These are phyloP conservation scores for Melanostoma mellinum DNA, from an alignment of 2,888 invertebrate species.

Conservation along the genomic window DNA sequence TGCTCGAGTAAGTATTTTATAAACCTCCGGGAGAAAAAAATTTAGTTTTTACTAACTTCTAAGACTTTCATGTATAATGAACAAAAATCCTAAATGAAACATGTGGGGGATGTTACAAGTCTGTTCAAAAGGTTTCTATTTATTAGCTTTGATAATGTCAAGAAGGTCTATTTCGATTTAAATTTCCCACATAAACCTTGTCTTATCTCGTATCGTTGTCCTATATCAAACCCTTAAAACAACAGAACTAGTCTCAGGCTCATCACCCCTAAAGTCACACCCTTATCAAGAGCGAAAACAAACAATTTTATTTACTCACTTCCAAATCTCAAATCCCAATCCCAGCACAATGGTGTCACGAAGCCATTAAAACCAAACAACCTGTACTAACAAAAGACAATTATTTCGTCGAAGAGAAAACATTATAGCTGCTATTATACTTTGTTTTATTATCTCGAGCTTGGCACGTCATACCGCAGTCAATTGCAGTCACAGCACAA, in stretches of 20 bases:
- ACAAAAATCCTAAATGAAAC: no score
- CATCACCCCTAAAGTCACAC: conserved; percentile 18
- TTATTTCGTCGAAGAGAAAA: conserved; percentile 48
- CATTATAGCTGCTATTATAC: conserved; percentile 31
- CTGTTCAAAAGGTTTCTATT: no score
- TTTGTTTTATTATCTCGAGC: conserved; percentile 62
- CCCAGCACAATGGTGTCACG: conserved; percentile 38
- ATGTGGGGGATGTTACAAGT: no score
- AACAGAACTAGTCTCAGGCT: conserved; percentile 8
- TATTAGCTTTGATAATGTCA: no score
- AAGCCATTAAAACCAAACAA: conserved; percentile 49
- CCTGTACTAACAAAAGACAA: conserved; percentile 61
- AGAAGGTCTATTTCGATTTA: no score
- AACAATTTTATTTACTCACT: conserved; percentile 28
- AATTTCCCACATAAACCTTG: no score
- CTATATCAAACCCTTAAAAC: conserved; percentile 17
- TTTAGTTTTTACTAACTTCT: no score
- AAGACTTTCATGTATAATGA: no score
- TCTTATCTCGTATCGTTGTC: background rate
- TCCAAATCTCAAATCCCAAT: conserved; percentile 11
- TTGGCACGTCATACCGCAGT: conserved; percentile 57
- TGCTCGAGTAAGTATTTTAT: no score
- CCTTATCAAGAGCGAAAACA: conserved; percentile 20
- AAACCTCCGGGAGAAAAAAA: no score
- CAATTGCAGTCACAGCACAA: conserved; percentile 55